These are phyloP conservation scores for Bellardia pandia DNA, from an alignment of 2,888 invertebrate species.

Conservation along the genomic window DNA sequence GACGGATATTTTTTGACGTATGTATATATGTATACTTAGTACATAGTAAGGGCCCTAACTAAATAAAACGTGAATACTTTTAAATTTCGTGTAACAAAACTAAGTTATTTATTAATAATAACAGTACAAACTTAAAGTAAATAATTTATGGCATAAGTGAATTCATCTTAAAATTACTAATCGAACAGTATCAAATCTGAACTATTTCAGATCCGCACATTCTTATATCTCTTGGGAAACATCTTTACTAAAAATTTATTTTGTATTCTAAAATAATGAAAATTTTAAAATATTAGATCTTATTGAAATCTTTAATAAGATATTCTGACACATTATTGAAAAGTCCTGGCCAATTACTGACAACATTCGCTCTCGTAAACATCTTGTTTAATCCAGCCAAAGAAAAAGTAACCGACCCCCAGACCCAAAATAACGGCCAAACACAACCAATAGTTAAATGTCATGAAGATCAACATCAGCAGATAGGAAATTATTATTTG, in stretches of 20 bases:
- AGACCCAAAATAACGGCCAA: conserved; percentile 82
- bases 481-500: conserved; percentile 82
- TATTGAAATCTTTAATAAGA: neutral
- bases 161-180: conserved; percentile 22
- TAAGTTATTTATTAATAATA: conserved; percentile 24
- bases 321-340: neutral
- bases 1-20: neutral
- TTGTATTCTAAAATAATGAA: neutral
- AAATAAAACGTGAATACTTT: neutral
- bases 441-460: conserved; percentile 83
- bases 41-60: neutral
- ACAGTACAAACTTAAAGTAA: conserved; percentile 47
- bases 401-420: conserved; percentile 81
- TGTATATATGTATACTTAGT: neutral
- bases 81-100: neutral
- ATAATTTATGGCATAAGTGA: conserved; percentile 37
- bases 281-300: neutral
- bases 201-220: neutral
- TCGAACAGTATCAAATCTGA: conserved; percentile 21
- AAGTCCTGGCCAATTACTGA: conserved; percentile 67
- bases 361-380: conserved; percentile 81
- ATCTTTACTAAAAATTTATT: neutral
- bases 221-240: neutral
- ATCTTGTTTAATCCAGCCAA: conserved; percentile 81
- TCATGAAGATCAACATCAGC: conserved; percentile 83